phyloP scores from a whole-genome alignment of 1,140 invertebrate species.

The Leucophenga varia region DNA sequence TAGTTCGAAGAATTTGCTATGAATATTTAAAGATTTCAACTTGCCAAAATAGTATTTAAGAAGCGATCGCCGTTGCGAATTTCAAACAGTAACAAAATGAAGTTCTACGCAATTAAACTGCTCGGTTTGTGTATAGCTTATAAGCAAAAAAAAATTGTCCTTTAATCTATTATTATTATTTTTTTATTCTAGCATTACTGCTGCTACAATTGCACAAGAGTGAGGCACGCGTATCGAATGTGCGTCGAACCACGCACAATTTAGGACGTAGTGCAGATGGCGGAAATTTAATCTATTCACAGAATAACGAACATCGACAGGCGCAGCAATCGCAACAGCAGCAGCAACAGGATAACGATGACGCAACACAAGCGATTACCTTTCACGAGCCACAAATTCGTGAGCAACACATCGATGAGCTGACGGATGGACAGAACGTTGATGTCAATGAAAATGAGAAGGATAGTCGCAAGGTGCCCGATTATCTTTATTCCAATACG shows the following conservation, averaged over 20 bases:
- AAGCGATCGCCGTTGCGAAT: too few species aligned
- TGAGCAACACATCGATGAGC: slow-evolving; percentile 10
- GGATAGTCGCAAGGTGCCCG: slow-evolving; percentile 43
- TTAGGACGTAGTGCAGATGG: slow-evolving; percentile 15
- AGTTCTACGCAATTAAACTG: too few species aligned
- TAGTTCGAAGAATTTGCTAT: too few species aligned
- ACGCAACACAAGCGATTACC: slow-evolving; percentile 17
- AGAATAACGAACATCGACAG: slow-evolving; percentile 21
- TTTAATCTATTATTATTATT: too few species aligned
- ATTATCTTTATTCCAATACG: slow-evolving; percentile 43
- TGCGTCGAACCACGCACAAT: slow-evolving; percentile 10
- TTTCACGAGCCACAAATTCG: slow-evolving; percentile 36
- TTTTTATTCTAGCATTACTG: too few species aligned
- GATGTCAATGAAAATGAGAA: too few species aligned
- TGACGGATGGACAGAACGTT: slow-evolving; percentile 3
- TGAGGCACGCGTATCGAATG: neutral
- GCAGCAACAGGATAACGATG: slow-evolving; percentile 5
- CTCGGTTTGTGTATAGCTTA: too few species aligned
- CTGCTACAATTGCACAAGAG: neutral
- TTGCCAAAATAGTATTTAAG: too few species aligned
- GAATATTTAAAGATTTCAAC: too few species aligned
- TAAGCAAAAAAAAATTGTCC: too few species aligned
- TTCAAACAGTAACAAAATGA: too few species aligned
- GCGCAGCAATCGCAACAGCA: slow-evolving; percentile 23
- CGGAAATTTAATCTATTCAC: neutral